phyloP scores from a whole-genome alignment of 2,797 vertebrate genomes.

The Apogon hyalosoma region DNA sequence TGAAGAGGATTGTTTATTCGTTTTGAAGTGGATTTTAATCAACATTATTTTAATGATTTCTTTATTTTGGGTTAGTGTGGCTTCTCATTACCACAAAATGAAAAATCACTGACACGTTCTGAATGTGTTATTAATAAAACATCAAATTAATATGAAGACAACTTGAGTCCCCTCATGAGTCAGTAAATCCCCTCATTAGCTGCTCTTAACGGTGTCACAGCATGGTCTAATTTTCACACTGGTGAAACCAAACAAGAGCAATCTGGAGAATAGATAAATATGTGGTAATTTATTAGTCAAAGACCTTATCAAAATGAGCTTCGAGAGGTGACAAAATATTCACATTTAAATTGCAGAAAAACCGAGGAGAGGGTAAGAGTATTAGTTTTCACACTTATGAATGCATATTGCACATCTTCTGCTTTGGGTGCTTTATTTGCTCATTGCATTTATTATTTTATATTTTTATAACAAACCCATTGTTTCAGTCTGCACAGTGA shows the following conservation, averaged over 20 bases:
- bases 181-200: neutral
- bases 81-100: too few relatives aligned
- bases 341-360: neutral
- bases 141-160: neutral
- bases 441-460: neutral
- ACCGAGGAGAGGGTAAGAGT: neutral
- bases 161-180: neutral
- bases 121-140: neutral
- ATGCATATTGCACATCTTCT: neutral
- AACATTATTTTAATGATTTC: neutral
- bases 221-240: neutral
- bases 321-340: slow-evolving; percentile 2
- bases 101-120: neutral
- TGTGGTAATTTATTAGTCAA: slow-evolving; percentile 5
- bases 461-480: neutral
- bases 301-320: neutral
- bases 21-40: neutral
- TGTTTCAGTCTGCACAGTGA: neutral
- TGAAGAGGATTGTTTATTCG: neutral
- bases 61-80: too few relatives aligned
- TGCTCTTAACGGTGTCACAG: neutral
- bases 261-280: slow-evolving; percentile 2
- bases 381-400: too few relatives aligned
- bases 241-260: neutral
- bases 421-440: neutral